phyloP scores from a whole-genome alignment of 2,797 vertebrate genomes.

The Melanotaenia parkinsoni region DNA sequence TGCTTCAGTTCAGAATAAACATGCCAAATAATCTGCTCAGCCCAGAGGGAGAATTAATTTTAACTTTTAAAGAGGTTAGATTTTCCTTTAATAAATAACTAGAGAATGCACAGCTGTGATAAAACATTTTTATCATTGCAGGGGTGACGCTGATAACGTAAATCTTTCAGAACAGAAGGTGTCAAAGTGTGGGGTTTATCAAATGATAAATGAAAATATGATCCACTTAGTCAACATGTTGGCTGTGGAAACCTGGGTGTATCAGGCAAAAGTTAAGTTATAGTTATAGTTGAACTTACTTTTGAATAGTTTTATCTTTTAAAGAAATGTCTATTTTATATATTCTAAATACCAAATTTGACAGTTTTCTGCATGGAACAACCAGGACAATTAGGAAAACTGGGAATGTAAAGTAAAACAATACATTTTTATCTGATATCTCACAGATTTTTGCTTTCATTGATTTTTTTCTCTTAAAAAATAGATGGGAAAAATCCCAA shows the following conservation, averaged over 20 bases:
- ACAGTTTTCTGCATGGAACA: neutral
- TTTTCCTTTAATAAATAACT: neutral
- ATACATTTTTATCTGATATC: neutral
- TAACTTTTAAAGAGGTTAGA: neutral
- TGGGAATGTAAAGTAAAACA: neutral
- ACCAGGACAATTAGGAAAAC: neutral
- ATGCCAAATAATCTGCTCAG: neutral
- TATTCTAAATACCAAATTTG: neutral
- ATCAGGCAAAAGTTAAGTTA: too few relatives aligned
- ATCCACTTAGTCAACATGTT: neutral
- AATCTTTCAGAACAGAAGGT: neutral
- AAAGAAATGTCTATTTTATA: neutral
- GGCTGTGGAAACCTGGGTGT: neutral
- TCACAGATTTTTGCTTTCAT: neutral
- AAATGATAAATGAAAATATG: neutral
- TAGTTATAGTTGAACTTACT: neutral
- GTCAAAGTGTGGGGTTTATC: neutral
- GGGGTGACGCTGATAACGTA: neutral
- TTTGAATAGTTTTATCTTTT: neutral
- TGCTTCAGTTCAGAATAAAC: neutral
- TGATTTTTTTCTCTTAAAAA: neutral
- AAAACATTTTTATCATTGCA: neutral
- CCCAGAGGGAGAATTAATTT: neutral
- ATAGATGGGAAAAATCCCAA: neutral
- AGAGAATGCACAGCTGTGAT: neutral